Evolutionary conservation across 2,888 invertebrate species (phyloP), one percentile per base, ranked within the genome.

Genomic region (Aquatica leii): DNA sequence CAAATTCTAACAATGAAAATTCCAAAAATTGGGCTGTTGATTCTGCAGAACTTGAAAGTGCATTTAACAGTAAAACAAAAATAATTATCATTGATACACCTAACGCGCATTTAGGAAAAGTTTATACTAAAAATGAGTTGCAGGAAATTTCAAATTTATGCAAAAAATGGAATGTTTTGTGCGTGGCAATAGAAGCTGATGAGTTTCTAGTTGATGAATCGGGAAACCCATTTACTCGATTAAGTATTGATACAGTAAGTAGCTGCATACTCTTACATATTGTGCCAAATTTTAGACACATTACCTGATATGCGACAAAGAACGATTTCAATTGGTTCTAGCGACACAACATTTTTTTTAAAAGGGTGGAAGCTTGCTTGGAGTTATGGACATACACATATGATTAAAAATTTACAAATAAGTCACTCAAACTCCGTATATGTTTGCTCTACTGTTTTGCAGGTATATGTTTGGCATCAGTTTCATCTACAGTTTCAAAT

Each of bases 311-410:
- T 99, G 98, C 98, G 96, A 92, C 96, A 99, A 69, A 87, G 98
- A 20, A 98, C 98, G 0, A 89, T 99, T 34, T 97, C 98, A 0
- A 89, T 99, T 67, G 97, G 98, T 0, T 98, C 97, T 17, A 98
- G 97, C 0, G 98, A 98, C 0, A 98, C 98, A 86, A 95, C 97
- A 0, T 98, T 98, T 84, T 97, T 95, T 56, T 95, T 96, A 11
- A 99, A 98, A 0, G 98, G 98, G 2, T 97, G 97, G 97, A 97
- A 93, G 85, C 88, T 90, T 1, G 98, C 98, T 54, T 99, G 98
- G 98, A 94, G 94, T 0, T 94, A 98, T 80, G 98, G 93, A 0
- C 97, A 98, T 0, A 86, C 88, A 0, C 80, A 88, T 62, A 84
- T 99, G 6, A 88, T 98, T 77, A 80, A 83, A 40, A 94, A 96